Conservation (phyloP, 2,113 vertebrate genomes). For the Cynopterus brachyotis region DNA sequence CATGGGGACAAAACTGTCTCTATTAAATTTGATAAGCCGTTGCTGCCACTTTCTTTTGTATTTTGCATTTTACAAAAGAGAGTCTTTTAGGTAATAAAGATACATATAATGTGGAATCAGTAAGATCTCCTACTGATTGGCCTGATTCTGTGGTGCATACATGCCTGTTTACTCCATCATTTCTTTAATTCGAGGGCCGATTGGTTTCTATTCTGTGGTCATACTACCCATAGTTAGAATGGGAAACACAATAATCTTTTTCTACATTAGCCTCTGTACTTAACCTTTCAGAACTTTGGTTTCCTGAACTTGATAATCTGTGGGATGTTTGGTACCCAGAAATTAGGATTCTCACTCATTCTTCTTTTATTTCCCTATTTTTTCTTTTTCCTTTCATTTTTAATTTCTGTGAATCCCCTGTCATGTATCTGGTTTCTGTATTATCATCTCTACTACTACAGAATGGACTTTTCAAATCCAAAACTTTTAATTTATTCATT, state of each 20-base stretch:
- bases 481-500: neutral
- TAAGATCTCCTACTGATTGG: neutral
- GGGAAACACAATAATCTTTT: neutral
- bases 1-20: neutral
- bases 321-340: neutral
- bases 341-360: neutral
- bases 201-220: neutral
- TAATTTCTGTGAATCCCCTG: neutral
- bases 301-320: neutral
- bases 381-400: constrained; percentile 14
- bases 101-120: neutral
- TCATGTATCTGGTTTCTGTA: neutral
- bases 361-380: neutral
- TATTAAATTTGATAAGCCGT: neutral
- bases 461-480: neutral
- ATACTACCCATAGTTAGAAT: neutral
- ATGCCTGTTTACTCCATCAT: neutral
- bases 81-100: neutral
- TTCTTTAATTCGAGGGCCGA: neutral
- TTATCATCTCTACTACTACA: neutral
- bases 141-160: neutral
- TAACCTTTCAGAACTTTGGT: neutral
- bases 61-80: neutral
- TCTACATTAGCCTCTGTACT: neutral
- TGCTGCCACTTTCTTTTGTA: neutral